Percentiles rank a stretch among this genome's conserved stretches.
These are phyloP conservation scores for Zoanthus gigantus DNA, from an alignment of 92 coral and sea anemone genomes.

Conservation along the genomic window DNA sequence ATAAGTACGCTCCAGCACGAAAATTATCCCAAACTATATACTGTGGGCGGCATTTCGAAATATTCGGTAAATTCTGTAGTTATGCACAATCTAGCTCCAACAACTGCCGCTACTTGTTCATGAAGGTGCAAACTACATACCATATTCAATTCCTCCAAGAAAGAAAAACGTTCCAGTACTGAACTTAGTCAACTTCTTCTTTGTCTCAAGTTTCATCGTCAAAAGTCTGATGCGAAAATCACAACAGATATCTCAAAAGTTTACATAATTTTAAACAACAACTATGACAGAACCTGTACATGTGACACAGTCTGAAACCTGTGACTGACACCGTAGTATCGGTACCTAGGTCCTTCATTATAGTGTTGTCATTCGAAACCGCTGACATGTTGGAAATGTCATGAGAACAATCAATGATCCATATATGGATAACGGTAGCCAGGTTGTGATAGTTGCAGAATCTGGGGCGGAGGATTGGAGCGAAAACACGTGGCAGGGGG, in stretches of 20 bases:
- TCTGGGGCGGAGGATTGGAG: slow-evolving; percentile 97
- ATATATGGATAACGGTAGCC: slow-evolving; percentile 44
- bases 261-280: neutral
- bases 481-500: slow-evolving; percentile 86
- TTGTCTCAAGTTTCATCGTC: slow-evolving; percentile 56
- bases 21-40: too few species aligned
- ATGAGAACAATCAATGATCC: slow-evolving; percentile 53
- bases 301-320: too few species aligned
- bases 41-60: too few species aligned
- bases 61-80: too few species aligned
- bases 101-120: neutral
- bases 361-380: neutral
- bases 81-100: neutral
- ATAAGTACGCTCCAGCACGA: too few species aligned
- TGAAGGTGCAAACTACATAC: slow-evolving; percentile 50
- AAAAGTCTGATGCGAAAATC: neutral
- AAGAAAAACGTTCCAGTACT: slow-evolving; percentile 87
- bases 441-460: slow-evolving; percentile 30
- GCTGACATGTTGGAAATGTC: slow-evolving; percentile 27
- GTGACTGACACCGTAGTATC: too few species aligned
- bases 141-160: slow-evolving; percentile 94
- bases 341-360: neutral
- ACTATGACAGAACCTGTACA: too few species aligned
- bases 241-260: neutral
- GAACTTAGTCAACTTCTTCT: slow-evolving; percentile 77